Base-by-base conservation (phyloP, 23 tunicate genomes). In the Styela clava region DNA sequence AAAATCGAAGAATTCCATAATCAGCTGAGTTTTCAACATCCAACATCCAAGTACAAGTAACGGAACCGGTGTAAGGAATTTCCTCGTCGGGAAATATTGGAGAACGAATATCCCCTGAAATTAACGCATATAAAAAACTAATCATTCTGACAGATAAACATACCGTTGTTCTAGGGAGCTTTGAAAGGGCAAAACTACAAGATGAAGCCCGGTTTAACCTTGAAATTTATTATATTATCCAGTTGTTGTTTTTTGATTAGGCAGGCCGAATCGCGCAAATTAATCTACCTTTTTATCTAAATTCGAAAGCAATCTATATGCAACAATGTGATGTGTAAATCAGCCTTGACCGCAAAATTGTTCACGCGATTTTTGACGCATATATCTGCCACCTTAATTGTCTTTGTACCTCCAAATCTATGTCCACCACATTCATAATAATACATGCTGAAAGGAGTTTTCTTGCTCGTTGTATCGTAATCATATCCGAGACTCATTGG, bases 371-470 rank as follows among this genome's bases (percentile, higher is more conserved):
- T n/a, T n/a, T n/a, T n/a, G n/a, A n/a, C n/a, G n/a, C n/a, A n/a
- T n/a, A n/a, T n/a, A n/a, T n/a, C n/a, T n/a, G n/a, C n/a, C n/a
- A n/a, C n/a, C n/a, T n/a, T n/a, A n/a, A n/a, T n/a, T n/a, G n/a
- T n/a, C n/a, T n/a, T n/a, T n/a, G 21, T 24, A 76, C 81, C 81
- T 37, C 65, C 27, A 24, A 23, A 35, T 76, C 81, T 23, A 37
- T 16, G 21, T 25, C 81, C 81, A 12, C 81, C 81, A 31, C 81
- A 76, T 76, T 76, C 81, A 52, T 76, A 76, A 52, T 76, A 76
- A 52, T 76, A 76, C 64, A 76, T 35, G 27, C 65, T 52, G 65
- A 44, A 76, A 44, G 7, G 12, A 1, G 31, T 21, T 0, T 44
- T 0, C 0, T 74, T 32, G 20, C 56, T 34, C 21, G 61, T 74